Percentiles rank a stretch among this genome's conserved stretches.
phyloP scores from a whole-genome alignment of 2,888 invertebrate species.

The Tachina fera region DNA sequence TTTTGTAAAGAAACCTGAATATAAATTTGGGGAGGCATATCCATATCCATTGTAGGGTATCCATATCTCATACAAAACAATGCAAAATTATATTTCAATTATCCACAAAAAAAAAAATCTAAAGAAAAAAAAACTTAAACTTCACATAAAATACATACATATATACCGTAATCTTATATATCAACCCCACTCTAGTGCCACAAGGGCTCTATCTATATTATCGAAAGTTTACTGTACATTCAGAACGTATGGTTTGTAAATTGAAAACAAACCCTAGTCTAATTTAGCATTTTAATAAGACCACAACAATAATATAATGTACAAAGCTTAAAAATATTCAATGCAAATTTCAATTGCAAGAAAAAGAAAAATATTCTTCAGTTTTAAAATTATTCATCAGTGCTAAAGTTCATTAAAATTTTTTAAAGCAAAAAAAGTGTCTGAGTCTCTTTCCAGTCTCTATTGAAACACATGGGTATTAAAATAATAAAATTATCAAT shows the following conservation, averaged over 20 bases:
- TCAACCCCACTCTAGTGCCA: no score
- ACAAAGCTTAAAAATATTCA: neutral
- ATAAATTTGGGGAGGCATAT: no score
- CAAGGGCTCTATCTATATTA: neutral
- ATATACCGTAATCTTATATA: no score
- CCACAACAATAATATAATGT: constrained; percentile 19
- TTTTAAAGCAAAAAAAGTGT: neutral
- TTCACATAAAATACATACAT: no score
- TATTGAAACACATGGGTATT: neutral
- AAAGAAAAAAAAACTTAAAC: no score
- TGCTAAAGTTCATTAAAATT: constrained; percentile 17
- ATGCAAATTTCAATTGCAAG: neutral
- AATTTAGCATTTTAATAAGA: constrained; percentile 20
- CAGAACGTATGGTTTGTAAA: neutral
- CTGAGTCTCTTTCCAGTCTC: neutral
- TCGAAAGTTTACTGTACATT: neutral
- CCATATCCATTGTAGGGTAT: no score
- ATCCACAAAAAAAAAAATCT: no score
- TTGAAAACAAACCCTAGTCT: constrained; percentile 29
- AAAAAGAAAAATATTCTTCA: neutral
- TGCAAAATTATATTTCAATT: no score
- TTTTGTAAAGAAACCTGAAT: no score
- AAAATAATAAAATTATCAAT: neutral
- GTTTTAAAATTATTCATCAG: constrained; percentile 7
- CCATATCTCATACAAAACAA: no score